A percentile compares a stretch with the other conserved stretches of the same genome.
Conservation (phyloP, 2,888 invertebrate genomes). For the Ctena decussata region DNA sequence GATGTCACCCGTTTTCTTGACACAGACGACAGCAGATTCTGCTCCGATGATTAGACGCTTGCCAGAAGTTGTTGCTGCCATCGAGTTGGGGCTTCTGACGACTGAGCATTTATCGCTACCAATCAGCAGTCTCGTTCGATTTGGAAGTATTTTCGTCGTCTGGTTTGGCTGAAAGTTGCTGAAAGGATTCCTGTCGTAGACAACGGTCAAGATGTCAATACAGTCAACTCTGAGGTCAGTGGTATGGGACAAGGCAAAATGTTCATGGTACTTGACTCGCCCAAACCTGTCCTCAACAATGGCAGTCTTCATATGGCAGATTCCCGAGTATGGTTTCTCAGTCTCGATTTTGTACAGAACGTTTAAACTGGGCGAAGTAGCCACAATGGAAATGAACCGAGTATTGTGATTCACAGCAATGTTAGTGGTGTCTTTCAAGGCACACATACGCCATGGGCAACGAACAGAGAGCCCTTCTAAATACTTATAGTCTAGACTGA, state of each 20-base stretch:
- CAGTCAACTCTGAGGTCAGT: slow-evolving; percentile 62
- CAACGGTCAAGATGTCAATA: slow-evolving; percentile 56
- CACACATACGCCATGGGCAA: slow-evolving; percentile 63
- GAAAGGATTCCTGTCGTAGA: slow-evolving; percentile 60
- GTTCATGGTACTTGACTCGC: slow-evolving; percentile 53
- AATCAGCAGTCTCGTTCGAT: slow-evolving; percentile 45
- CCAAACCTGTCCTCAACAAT: slow-evolving; percentile 63
- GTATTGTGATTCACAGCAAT: slow-evolving; percentile 64
- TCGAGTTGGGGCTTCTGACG: slow-evolving; percentile 61
- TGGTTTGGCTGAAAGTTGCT: slow-evolving; percentile 60
- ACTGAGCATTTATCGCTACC: slow-evolving; percentile 56
- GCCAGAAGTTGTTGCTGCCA: slow-evolving; percentile 59
- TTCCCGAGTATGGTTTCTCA: slow-evolving; percentile 65
- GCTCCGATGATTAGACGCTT: slow-evolving; percentile 62
- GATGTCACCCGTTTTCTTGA: slow-evolving; percentile 57
- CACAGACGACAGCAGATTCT: slow-evolving; percentile 64
- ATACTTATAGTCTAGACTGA: slow-evolving; percentile 57
- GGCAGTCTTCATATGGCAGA: slow-evolving; percentile 63
- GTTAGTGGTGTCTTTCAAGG: slow-evolving; percentile 47
- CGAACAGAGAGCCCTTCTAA: slow-evolving; percentile 46
- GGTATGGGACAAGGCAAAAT: slow-evolving; percentile 62
- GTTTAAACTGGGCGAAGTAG: slow-evolving; percentile 43
- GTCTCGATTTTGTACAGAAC: slow-evolving; percentile 62
- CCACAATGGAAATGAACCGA: slow-evolving; percentile 57
- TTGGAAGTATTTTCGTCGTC: slow-evolving; percentile 40